Base-by-base conservation (phyloP, 1,140 invertebrate genomes). In the Aphelinus certus region DNA sequence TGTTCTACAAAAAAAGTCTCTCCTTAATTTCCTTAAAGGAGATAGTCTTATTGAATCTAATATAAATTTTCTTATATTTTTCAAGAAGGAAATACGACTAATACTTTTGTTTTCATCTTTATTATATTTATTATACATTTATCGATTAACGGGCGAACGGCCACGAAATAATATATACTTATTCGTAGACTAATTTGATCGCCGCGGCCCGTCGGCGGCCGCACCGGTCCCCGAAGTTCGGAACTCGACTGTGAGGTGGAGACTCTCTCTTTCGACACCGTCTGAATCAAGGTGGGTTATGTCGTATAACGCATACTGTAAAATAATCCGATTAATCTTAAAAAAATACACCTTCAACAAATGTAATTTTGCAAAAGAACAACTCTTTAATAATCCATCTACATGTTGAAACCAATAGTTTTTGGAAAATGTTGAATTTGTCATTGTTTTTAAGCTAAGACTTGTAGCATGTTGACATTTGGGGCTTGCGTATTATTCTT, bases 291-390 rank as follows among this genome's bases (percentile, higher is more conserved):
- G 78, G 82, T 83, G 79, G 81, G 81, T 65, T 67, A 57, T 9
- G 68, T 26, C 48, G 62, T 70, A 57, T 72, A n/a, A 49, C 45
- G n/a, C 55, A 7, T 0, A 10, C 58, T 64, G 42, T 55, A 68
- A 71, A 63, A 62, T 77, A 77, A 83, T 83, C 82, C 26, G 64
- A 76, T 65, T 67, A 81, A 82, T 83, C 81, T 63, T 69, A 42
- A 62, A 74, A 42, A 66, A 80, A 56, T 75, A 75, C 43, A 7
- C 73, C 71, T 6, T 42, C 26, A 69, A 73, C 68, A 61, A 61
- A 55, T 64, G n/a, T 49, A 69, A 66, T 67, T 60, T 56, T 65
- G 51, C 3, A 56, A 66, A 76, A 74, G 72, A 79, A 74, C 55
- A 3, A 53, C 9, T 53, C 4, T 53, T 53, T 53, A 53, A 53